These are phyloP conservation scores for Liparis tanakae DNA, from an alignment of 2,797 vertebrate genomes.

Conservation along the genomic window DNA sequence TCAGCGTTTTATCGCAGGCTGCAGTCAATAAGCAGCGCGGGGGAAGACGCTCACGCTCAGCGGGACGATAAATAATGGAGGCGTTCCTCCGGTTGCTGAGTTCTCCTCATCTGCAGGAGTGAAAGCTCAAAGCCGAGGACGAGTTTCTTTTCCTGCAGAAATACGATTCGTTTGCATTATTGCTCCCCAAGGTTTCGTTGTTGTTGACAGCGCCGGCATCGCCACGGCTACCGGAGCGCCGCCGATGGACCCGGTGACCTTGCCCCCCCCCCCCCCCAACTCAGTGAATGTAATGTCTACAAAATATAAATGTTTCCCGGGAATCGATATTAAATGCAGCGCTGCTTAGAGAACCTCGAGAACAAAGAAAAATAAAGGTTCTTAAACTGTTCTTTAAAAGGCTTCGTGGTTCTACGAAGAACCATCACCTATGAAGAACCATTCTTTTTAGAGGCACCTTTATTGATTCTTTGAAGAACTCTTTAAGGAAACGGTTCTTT, in stretches of 20 bases:
- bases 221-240: slow-evolving; percentile 24
- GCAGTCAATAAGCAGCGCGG: slow-evolving; percentile 44
- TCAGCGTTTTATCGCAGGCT: slow-evolving; percentile 63
- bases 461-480: too few species aligned
- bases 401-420: too few species aligned
- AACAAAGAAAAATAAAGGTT: too few species aligned
- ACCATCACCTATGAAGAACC: too few species aligned
- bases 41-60: background rate
- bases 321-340: background rate
- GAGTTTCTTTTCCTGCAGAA: slow-evolving; percentile 16
- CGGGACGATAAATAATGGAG: background rate
- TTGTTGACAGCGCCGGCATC: slow-evolving; percentile 17
- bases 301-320: background rate
- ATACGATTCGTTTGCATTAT: slow-evolving; percentile 41
- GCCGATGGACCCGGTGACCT: slow-evolving; percentile 53
- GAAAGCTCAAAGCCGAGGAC: background rate
- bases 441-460: too few species aligned
- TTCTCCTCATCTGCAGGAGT: background rate
- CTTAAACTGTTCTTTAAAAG: too few species aligned
- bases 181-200: slow-evolving; percentile 10
- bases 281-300: background rate
- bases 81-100: background rate
- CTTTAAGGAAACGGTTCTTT: too few species aligned
- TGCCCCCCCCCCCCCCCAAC: slow-evolving; percentile 33
- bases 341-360: background rate